Evolutionary conservation across 37 sponge, comb jelly and placozoan genomes (phyloP), one percentile per base, ranked within the genome.

Genomic region (Amphimedon queenslandica): DNA sequence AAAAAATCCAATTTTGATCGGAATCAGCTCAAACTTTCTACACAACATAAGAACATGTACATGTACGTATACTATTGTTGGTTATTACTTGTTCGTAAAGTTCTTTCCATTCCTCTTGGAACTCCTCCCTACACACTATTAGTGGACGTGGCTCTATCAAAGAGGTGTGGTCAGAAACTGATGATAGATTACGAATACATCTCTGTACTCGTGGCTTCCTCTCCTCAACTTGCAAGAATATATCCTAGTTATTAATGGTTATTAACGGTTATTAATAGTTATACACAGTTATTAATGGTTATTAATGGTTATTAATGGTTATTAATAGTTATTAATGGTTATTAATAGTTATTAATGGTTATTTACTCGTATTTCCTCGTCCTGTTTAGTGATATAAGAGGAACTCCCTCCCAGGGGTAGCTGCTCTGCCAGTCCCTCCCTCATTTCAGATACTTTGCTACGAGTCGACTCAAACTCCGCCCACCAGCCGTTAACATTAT

Each of bases 381-480:
- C 66, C 67, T 84, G 84, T 37, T 72, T 30, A 4, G 64, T 28
- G 10, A 84, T 39, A 41, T 77, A 29, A 23, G 55, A 43, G 57
- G 72, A 21, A 37, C 79, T 78, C 37, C 73, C 67, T 30, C 79
- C 84, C 21, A 84, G 61, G 0, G 84, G 79, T 16, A 41, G 66
- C 32, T 72, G 58, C 0, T 57, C 55, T 4, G 29, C 33, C 37
- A 84, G 38, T 16, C 10, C 31, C 67, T 36, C 27, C 57, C 57
- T 64, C 0, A 66, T 33, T 16, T 73, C 79, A 43, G 40, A 56
- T 57, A 77, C 6, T 72, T 71, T 77, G 25, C 2, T 28, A 18
- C 28, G 58, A 47, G 40, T 67, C 6, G 33, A 58, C 35, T 40
- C 51, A 64, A 66, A 84, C 37, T 57, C 79, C 33, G 69, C 57